Evolutionary conservation across 2,888 invertebrate genomes (phyloP), one percentile per base, ranked within the genome.

Genomic region (Agrochola lota): DNA sequence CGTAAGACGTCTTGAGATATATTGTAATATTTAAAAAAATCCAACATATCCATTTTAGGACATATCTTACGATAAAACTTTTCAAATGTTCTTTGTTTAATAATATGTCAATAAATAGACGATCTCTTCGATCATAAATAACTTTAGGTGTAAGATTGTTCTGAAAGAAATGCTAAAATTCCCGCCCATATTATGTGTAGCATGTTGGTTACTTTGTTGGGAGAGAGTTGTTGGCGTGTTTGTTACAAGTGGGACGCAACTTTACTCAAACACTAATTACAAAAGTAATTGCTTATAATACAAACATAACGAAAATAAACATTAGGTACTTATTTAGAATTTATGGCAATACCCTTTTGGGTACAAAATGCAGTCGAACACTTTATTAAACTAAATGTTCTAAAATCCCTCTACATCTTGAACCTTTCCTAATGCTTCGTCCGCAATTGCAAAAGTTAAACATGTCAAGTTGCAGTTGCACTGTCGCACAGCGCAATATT

Each of bases 301-400:
- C n/a, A 71, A 78, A 78, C 66, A 52, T 71, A 78, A 79, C 52
- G 71, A 80, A 60, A 71, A 71, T 52, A 55, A 71, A 71, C 64
- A 64, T 59, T 60, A 46, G 46, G 46, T 46, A 60, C 20, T 60
- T 0, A 67, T 77, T 52, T 62, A 17, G 4, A 64, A n/a, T 76
- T n/a, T 40, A 77, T 40, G 66, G 66, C 64, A 57, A 49, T 76
- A 76, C 46, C 43, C 26, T 12, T 46, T 64, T 57, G 76, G 46
- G 35, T 76, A 59, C 26, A 26, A 46, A 46, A 55, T 57, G n/a
- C 23, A 62, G 12, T 59, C 20, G 12, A 63, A 64, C 20, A 74
- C 20, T 26, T 43, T n/a, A 26, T 52, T 17, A 17, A 57, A 69
- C 4, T 11, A 60, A 35, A 55, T 69, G 0, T 55, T 17, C 11